These are phyloP conservation scores for Pluvialis apricaria DNA, from an alignment of 2,113 vertebrate genomes.

Conservation along the genomic window DNA sequence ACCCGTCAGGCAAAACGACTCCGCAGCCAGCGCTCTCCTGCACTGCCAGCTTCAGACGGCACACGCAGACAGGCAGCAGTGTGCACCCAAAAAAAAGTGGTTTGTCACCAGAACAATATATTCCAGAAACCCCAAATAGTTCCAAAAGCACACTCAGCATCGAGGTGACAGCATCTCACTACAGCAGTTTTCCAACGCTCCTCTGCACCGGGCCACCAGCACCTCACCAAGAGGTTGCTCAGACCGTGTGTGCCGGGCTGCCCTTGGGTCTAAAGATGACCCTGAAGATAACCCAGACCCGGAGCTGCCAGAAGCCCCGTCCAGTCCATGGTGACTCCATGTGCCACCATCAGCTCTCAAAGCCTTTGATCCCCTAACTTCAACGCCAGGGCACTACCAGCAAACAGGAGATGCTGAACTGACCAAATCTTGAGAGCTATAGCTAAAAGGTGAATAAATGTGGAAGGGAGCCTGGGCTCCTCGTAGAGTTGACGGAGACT, in stretches of 20 bases:
- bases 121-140: neutral
- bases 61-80: fast-evolving
- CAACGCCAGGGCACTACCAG: neutral
- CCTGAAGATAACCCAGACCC: neutral
- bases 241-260: neutral
- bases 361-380: neutral
- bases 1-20: neutral
- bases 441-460: neutral
- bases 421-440: neutral
- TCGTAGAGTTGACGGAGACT: fast-evolving
- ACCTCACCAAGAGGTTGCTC: neutral
- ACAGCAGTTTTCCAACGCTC: fast-evolving
- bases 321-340: fast-evolving
- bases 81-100: neutral
- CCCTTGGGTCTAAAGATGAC: neutral
- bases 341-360: neutral
- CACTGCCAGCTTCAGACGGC: neutral
- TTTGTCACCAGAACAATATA: neutral
- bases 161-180: neutral
- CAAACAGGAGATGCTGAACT: neutral
- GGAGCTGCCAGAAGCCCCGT: neutral
- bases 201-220: neutral
- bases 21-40: neutral
- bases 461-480: neutral
- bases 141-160: neutral